Base-by-base conservation (phyloP, 2,888 invertebrate genomes). In the Xestobium rufovillosum region DNA sequence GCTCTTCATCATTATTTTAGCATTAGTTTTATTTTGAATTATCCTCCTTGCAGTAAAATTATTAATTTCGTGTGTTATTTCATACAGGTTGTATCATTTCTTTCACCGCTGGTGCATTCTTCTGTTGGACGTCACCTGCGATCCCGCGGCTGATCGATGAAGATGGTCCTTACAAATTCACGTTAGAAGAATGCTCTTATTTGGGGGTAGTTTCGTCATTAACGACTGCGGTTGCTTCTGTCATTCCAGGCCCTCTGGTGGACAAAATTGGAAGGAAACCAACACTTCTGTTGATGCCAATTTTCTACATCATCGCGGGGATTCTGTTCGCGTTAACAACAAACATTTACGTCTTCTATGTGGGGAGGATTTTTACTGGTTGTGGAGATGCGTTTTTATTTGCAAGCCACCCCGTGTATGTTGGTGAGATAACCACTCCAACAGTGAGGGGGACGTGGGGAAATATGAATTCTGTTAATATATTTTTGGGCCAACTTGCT, bases 41-140 rank as follows among this genome's bases (percentile, higher is more conserved):
- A n/a, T n/a, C n/a, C n/a, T n/a, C n/a, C n/a, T n/a, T n/a, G n/a
- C n/a, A n/a, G n/a, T n/a, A n/a, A n/a, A n/a, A n/a, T n/a, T n/a
- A n/a, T n/a, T n/a, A n/a, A n/a, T n/a, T n/a, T n/a, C n/a, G n/a
- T n/a, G n/a, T n/a, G n/a, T n/a, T n/a, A n/a, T 13, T 37, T 12
- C 30, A 49, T 51, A 36, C 40, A 52, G 52, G 48, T 14, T 37
- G 44, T 3, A 26, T 53, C 17, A 36, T 44, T 4, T 26, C 48
- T n/a, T 47, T 53, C 31, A 44, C 43, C 4, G 31, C 41, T 3
- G 55, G 55, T 3, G 33, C 51, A 10, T 37, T 50, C 6, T 51
- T 49, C 41, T 45, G 54, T 2, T 63, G 61, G 63, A 49, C 61
- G 17, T 59, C 61, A 14, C 61, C 61, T 14, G 55, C 60, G 8